Conservation (phyloP, 2,888 invertebrate genomes). For the Trichogramma dendrolimi region DNA sequence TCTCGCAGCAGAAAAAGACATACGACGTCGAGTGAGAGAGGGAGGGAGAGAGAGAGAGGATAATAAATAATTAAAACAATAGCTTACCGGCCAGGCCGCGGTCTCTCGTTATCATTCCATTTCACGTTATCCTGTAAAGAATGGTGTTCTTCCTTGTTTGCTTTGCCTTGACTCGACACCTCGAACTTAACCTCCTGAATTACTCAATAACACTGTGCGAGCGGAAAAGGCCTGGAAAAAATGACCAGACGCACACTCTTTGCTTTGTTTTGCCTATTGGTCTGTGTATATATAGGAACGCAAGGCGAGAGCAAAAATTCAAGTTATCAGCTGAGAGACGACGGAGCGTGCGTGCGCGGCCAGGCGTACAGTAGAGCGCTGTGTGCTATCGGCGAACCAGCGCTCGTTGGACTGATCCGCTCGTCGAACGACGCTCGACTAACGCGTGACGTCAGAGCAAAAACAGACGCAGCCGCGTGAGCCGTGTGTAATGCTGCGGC, state of each 20-base stretch:
- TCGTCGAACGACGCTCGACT: slow-evolving; percentile 21
- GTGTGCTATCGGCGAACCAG: background rate
- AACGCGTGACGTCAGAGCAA: slow-evolving; percentile 25
- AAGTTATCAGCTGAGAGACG: too few relatives aligned
- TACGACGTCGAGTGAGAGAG: too few relatives aligned
- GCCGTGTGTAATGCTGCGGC: background rate
- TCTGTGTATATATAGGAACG: too few relatives aligned
- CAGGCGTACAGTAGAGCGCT: background rate
- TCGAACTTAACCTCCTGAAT: slow-evolving; percentile 12
- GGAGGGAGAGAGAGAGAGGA: too few relatives aligned
- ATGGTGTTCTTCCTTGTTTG: slow-evolving; percentile 17
- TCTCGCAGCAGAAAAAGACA: too few relatives aligned
- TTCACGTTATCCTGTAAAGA: slow-evolving; percentile 21
- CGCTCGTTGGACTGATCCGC: slow-evolving; percentile 17
- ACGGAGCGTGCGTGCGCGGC: background rate
- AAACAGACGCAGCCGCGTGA: slow-evolving; percentile 25
- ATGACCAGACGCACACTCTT: too few relatives aligned
- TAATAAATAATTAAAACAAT: background rate
- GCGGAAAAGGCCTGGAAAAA: too few relatives aligned
- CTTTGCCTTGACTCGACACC: slow-evolving; percentile 13
- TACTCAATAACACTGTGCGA: too few relatives aligned
- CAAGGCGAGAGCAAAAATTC: too few relatives aligned
- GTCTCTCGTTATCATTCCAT: slow-evolving; percentile 31
- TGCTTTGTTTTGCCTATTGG: too few relatives aligned
- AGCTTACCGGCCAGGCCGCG: slow-evolving; percentile 23